Conservation (phyloP, 2,888 invertebrate genomes). For the Lingula anatina region DNA sequence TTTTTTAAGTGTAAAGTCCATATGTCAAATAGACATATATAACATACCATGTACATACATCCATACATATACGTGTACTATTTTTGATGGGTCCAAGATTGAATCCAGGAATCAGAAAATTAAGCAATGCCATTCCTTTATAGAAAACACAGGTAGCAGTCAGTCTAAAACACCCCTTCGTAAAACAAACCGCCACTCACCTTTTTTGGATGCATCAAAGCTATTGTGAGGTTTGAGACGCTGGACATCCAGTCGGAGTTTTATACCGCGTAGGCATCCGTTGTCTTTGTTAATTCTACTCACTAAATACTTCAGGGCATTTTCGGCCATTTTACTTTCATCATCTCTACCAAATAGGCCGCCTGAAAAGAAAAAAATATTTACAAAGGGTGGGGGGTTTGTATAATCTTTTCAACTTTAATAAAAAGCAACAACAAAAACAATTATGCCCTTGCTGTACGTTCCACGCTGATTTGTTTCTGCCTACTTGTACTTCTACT, state of each 20-base stretch:
- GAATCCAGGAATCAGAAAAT: too few species aligned
- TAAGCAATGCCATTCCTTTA: neutral
- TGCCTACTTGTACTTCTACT: too few species aligned
- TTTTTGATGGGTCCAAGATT: too few species aligned
- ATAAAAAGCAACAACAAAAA: too few species aligned
- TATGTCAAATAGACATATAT: too few species aligned
- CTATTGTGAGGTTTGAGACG: conserved; percentile 85
- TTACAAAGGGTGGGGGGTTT: too few species aligned
- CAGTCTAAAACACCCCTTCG: neutral
- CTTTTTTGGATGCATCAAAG: conserved; percentile 89
- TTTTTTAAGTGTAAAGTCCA: too few species aligned
- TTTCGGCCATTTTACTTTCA: conserved; percentile 26
- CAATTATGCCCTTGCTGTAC: too few species aligned
- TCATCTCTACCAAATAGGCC: conserved; percentile 34
- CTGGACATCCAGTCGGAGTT: conserved; percentile 79
- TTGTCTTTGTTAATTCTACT: conserved; percentile 34
- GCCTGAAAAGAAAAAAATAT: conserved; percentile 23
- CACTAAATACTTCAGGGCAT: conserved; percentile 37
- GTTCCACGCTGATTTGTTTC: too few species aligned
- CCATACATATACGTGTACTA: too few species aligned
- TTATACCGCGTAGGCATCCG: conserved; percentile 20
- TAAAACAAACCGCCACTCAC: conserved; percentile 56
- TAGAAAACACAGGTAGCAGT: neutral
- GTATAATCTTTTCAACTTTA: too few species aligned
- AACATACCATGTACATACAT: too few species aligned